Conservation (phyloP, 2,797 vertebrate genomes). For the Cyprinella venusta region DNA sequence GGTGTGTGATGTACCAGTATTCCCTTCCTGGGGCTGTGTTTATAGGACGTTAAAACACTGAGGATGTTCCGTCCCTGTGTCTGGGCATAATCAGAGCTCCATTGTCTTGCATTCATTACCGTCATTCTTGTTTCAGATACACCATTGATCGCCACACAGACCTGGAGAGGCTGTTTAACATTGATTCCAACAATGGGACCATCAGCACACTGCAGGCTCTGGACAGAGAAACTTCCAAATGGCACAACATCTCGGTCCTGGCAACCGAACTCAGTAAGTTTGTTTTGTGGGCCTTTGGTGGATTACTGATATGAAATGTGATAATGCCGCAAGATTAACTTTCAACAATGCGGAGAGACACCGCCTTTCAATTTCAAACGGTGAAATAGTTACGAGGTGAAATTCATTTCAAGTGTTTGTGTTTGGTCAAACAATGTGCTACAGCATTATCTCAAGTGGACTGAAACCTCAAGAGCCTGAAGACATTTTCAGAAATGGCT, state of each 20-base stretch:
- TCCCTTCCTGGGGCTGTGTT: conserved; percentile 15
- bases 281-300: neutral
- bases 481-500: conserved; percentile 18
- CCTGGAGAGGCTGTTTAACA: conserved; percentile 90
- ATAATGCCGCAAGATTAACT: neutral
- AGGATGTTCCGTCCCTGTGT: conserved; percentile 16
- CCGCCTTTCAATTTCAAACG: neutral
- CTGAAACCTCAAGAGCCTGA: conserved; percentile 20
- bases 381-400: neutral
- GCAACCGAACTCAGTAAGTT: conserved; percentile 94
- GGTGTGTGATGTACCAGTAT: conserved; percentile 44
- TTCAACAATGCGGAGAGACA: neutral
- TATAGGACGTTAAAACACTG: conserved; percentile 39
- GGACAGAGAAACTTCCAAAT: conserved; percentile 92
- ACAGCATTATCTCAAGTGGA: neutral
- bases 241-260: conserved; percentile 95
- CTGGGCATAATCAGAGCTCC: conserved; percentile 38
- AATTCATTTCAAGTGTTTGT: neutral
- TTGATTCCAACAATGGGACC: conserved; percentile 92
- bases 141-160: conserved; percentile 93
- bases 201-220: conserved; percentile 90
- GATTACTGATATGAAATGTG: neutral
- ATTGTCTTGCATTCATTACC: conserved; percentile 52
- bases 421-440: neutral
- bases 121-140: conserved; percentile 79